Percentiles rank a stretch among this genome's conserved stretches.
These are phyloP conservation scores for Myiozetetes cayanensis DNA, from an alignment of 2,113 vertebrate species.

Conservation along the genomic window DNA sequence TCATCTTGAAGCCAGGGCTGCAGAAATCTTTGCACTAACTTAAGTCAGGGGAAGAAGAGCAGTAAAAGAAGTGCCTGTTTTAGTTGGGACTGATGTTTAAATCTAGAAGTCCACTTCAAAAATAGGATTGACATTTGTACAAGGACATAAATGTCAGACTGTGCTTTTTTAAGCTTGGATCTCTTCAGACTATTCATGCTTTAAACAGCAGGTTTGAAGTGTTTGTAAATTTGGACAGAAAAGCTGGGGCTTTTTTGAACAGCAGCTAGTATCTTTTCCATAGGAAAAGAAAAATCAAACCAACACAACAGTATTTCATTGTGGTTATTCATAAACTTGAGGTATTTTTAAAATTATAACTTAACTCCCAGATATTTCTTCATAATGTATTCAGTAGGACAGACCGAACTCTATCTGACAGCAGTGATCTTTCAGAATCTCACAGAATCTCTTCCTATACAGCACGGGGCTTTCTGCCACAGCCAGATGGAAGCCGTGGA, in stretches of 20 bases:
- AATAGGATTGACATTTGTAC: not conserved
- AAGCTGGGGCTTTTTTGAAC: not conserved
- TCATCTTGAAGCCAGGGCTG: not conserved
- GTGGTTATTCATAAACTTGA: not conserved
- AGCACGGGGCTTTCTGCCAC: not conserved
- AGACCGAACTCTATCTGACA: not conserved
- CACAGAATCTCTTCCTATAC: not conserved
- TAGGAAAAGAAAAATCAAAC: not conserved
- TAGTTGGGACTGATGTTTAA: not conserved
- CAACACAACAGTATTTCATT: not conserved
- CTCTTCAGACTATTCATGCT: not conserved
- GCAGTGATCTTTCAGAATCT: not conserved
- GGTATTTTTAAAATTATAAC: not conserved
- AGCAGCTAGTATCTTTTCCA: not conserved
- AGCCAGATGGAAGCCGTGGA: not conserved
- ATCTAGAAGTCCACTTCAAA: not conserved
- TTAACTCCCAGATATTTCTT: not conserved
- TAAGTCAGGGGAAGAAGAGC: not conserved
- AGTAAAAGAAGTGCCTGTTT: not conserved
- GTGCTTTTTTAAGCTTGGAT: not conserved
- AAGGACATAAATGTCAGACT: not conserved
- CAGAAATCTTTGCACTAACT: not conserved
- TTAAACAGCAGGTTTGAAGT: conserved; percentile 4
- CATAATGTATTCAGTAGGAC: not conserved
- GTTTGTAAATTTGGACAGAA: not conserved